These are phyloP conservation scores for Chelonus formosanus DNA, from an alignment of 2,888 invertebrate genomes.

Conservation along the genomic window DNA sequence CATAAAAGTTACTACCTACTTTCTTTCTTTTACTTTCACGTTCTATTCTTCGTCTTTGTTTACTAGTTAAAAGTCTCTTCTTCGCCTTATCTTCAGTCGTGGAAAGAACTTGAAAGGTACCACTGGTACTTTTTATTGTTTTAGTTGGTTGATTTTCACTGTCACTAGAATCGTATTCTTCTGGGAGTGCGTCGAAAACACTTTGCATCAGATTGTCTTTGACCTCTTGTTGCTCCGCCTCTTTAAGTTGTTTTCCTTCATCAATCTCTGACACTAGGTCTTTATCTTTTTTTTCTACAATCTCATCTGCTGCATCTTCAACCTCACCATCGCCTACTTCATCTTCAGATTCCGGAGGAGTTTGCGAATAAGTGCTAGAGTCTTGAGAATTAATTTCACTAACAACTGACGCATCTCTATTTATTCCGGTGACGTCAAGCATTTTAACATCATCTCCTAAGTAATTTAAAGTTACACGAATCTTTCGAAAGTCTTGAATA, in stretches of 20 bases:
- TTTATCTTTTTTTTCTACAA: slow-evolving; percentile 66
- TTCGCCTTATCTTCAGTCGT: slow-evolving; percentile 54
- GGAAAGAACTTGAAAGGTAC: slow-evolving; percentile 64
- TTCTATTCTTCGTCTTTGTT: slow-evolving; percentile 78
- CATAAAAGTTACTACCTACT: slow-evolving; percentile 89
- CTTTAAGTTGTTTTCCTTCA: slow-evolving; percentile 50
- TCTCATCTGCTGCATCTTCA: slow-evolving; percentile 47
- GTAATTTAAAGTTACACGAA: slow-evolving; percentile 78
- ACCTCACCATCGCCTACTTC: slow-evolving; percentile 32
- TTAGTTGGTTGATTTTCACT: slow-evolving; percentile 69
- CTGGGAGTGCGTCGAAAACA: slow-evolving; percentile 58
- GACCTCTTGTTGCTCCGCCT: slow-evolving; percentile 48
- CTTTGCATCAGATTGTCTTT: slow-evolving; percentile 61
- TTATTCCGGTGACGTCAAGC: slow-evolving; percentile 35
- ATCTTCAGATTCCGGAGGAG: slow-evolving; percentile 54
- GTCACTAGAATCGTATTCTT: slow-evolving; percentile 65
- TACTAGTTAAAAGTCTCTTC: slow-evolving; percentile 75
- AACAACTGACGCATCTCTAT: slow-evolving; percentile 66
- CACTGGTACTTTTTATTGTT: slow-evolving; percentile 59
- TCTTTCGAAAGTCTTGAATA: slow-evolving; percentile 85
- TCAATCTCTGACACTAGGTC: slow-evolving; percentile 51
- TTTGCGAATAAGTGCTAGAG: slow-evolving; percentile 9
- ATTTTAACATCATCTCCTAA: slow-evolving; percentile 69
- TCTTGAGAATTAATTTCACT: slow-evolving; percentile 44
- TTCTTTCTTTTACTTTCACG: slow-evolving; percentile 80